Evolutionary conservation across 1,140 invertebrate species (phyloP).

Genomic region (Neuroterus valhalla): DNA sequence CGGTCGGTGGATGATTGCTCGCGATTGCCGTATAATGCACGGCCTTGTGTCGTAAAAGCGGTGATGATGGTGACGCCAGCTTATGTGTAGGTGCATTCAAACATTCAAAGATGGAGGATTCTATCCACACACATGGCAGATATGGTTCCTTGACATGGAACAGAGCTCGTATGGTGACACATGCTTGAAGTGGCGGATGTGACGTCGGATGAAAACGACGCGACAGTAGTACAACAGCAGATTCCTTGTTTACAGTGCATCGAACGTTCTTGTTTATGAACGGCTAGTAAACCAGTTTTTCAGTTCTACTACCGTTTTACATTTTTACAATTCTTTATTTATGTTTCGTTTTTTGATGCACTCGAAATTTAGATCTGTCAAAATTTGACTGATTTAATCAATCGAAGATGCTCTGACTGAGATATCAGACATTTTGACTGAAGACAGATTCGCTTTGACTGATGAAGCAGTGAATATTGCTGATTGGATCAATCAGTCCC

Average conservation of each 20-base stretch:
- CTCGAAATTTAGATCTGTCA: no score
- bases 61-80: conserved; percentile 60
- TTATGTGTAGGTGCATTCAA: conserved; percentile 42
- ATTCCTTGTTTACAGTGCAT: conserved; percentile 55
- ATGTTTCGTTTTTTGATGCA: no score
- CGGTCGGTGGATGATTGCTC: conserved; percentile 71
- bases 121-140: conserved; percentile 51
- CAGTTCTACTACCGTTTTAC: no score
- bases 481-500: no score
- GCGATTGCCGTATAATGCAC: conserved; percentile 72
- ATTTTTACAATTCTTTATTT: no score
- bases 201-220: conserved; percentile 39
- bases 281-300: no score
- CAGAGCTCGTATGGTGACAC: conserved; percentile 50
- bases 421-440: no score
- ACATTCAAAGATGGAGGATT: conserved; percentile 12
- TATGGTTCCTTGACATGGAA: conserved; percentile 50
- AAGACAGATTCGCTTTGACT: no score
- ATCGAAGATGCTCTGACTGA: no score
- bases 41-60: conserved; percentile 74
- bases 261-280: conserved; percentile 31
- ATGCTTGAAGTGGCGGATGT: conserved; percentile 46
- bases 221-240: conserved; percentile 9
- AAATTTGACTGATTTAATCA: no score
- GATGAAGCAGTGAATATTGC: no score